Base-by-base conservation (phyloP, 2,113 vertebrate species). In the Proteles cristata region DNA sequence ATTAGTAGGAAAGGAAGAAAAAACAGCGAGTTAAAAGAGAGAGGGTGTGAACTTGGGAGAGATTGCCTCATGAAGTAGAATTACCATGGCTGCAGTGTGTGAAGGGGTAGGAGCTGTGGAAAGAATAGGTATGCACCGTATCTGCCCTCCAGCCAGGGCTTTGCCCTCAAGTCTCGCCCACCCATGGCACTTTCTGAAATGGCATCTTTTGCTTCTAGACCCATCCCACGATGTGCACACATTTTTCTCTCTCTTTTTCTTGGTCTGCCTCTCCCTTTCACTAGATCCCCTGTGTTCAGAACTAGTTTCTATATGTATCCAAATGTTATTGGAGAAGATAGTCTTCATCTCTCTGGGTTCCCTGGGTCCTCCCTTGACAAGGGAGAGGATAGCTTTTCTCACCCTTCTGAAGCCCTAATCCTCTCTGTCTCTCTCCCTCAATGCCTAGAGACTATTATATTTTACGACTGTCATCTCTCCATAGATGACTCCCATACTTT, bases 71-170 rank as follows among this genome's bases (percentile, higher is more conserved):
- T 1, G 11, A 4, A 7, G 28, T 25, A 8, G n/a, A 8, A 19
- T 21, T 21, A 28, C 11, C 11, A 1, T 53, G 2, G 1, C 31
- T 7, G 11, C 4, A 16, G 58, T 0, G 16, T 28, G 11, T 2
- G 35, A 15, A 35, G 12, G 31, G 8, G 0, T 25, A 39, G 11
- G 5, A 15, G 0, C 2, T 0, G 26, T 2, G 1, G 3, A 31
- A n/a, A 80, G 48, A 17, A 11, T 2, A 26, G 31, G 10, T 15
- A 0, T 4, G 10, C 0, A 1, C 21, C 28, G 35, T 4, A 14
- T 39, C 71, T 84, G 4, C 26, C 0, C 7, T 35, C 50, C 7
- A 2, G 7, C 33, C 14, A 1, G 7, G 23, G 61, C 25, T 11
- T 11, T 45, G 23, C 43, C 6, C 12, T 1, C 3, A n/a, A 11